Base-by-base conservation (phyloP, 2,888 invertebrate species). In the Plebejus melissa region DNA sequence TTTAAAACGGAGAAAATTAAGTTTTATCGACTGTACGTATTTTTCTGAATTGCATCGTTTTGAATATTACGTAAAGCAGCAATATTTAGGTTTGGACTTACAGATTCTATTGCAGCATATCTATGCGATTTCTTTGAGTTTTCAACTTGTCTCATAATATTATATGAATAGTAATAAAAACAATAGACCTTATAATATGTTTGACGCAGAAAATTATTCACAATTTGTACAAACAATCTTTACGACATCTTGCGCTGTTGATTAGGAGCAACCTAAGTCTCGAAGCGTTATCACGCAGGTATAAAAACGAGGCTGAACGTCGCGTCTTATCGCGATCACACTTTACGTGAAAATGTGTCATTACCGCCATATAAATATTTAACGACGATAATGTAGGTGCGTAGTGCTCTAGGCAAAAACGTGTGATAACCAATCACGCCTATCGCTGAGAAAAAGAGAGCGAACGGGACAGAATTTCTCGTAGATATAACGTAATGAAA, bases 271-370 rank as follows among this genome's bases (percentile, higher is more conserved):
- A 11, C 83, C 84, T 82, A 81, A 80, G 85, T 85, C 86, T 88
- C 88, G 85, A 90, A 85, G 84, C 84, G 83, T 83, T 88, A 87
- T 88, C 90, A 89, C 90, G 89, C 89, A 85, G 90, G 84, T 87
- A 89, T 90, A 90, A 91, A 88, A 82, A 84, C 83, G 84, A 87
- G 83, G 83, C 85, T 88, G 84, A 87, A 86, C 87, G 86, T 87
- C 82, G 83, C 82, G 82, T 82, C 80, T 80, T 81, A 77, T 81
- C 85, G 81, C 80, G 77, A 78, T 81, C 82, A 82, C 82, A 82
- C 82, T 85, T 83, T 80, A 81, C 81, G 80, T 82, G 80, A 79
- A 69, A 75, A 69, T 75, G 46, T 75, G 69, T 75, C 41, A 75
- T 41, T 70, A 70, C 70, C 41, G 41, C 41, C 41, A 41, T 70